These are phyloP conservation scores for Bambusicola thoracicus DNA, from an alignment of 2,113 vertebrate species.

Conservation along the genomic window DNA sequence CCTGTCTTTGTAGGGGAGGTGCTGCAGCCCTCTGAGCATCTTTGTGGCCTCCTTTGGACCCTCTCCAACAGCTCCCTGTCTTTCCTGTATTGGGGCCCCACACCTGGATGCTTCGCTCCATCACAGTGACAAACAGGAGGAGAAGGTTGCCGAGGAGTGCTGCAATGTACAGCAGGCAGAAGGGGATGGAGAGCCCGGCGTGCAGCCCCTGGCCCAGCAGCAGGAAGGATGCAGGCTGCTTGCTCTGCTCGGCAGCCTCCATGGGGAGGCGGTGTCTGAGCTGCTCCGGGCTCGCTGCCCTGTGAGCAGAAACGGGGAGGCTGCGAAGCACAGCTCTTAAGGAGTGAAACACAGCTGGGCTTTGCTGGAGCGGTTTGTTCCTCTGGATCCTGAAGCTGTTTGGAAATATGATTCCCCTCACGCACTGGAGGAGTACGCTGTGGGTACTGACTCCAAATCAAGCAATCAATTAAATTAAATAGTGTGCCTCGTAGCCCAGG, in stretches of 20 bases:
- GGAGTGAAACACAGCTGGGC: background rate
- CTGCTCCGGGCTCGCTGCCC: background rate
- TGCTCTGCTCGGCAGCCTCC: background rate
- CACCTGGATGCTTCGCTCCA: conserved; percentile 19
- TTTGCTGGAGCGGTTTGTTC: too few relatives aligned
- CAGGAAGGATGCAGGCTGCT: conserved; percentile 36
- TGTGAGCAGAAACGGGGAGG: background rate
- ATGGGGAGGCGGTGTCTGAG: background rate
- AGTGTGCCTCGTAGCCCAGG: background rate
- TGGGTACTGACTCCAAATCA: background rate
- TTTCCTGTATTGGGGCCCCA: too few relatives aligned
- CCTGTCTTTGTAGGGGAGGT: too few relatives aligned
- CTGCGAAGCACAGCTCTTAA: background rate
- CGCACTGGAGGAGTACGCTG: fast-evolving
- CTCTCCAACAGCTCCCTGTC: too few relatives aligned
- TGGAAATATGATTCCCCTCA: background rate
- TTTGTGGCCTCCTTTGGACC: too few relatives aligned
- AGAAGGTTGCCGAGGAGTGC: conserved; percentile 12
- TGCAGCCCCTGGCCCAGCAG: conserved; percentile 62
- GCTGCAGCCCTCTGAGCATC: too few relatives aligned
- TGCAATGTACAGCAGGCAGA: conserved; percentile 47
- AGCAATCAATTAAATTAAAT: background rate
- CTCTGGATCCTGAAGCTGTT: background rate
- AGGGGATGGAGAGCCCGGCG: conserved; percentile 44
- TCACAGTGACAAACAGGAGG: conserved; percentile 19